Base-by-base conservation (phyloP, 2,797 vertebrate genomes). In the Phataginus tetradactyla region DNA sequence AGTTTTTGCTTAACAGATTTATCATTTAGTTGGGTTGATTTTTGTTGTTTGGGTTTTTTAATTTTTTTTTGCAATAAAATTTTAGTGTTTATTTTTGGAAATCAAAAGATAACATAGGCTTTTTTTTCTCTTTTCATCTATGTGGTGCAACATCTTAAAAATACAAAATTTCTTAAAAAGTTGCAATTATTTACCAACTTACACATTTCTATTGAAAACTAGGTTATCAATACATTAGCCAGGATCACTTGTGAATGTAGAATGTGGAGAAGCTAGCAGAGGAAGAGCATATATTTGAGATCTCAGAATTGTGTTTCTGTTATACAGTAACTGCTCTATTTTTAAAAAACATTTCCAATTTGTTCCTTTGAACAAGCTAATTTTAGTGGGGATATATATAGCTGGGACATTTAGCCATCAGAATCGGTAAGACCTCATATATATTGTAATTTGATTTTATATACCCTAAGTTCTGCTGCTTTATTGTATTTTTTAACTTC, bases 371-470 rank as follows among this genome's bases (percentile, higher is more conserved):
- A 86, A 75, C 29, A 84, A 64, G 78, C 69, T 55, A 49, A 29
- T 75, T 34, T 96, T 85, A 34, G 10, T 57, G 53, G 68, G 61
- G 90, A 37, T 95, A 57, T 18, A 4, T 51, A n/a, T 5, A 72
- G 27, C 53, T 68, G 13, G 45, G n/a, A 51, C 55, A 51, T 10
- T 53, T 61, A 71, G 32, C 85, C 49, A 32, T 18, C 25, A 45
- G 53, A 88, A 91, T 86, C 66, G 55, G 32, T 69, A 68, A 57
- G 29, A 69, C 25, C 25, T 75, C 74, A 63, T 45, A 15, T 63
- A 18, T 25, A 51, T 12, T 93, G 18, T 55, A 81, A 81, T 95
- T 74, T 94, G 37, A 94, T 87, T 94, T 95, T 78, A 63, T 59
- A 32, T 74, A 61, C 18, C n/a, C 39, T 83, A 71, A 91, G 27